Base-by-base conservation (phyloP, 1,140 invertebrate genomes). In the Panulirus ornatus region DNA sequence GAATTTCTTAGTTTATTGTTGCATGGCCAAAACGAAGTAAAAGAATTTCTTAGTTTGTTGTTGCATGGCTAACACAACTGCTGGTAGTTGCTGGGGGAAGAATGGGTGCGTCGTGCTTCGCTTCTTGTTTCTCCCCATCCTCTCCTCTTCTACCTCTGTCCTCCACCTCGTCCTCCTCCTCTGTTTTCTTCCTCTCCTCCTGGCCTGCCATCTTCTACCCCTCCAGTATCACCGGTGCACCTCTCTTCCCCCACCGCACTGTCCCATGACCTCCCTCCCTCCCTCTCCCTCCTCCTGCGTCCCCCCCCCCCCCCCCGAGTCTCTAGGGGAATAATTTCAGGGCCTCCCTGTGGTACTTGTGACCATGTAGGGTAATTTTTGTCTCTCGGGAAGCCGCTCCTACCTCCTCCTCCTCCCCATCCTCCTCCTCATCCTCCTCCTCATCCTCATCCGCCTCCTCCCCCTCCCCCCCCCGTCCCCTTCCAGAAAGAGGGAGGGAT, bases 141-240 rank as follows among this genome's bases (percentile, higher is more conserved):
- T 38, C 16, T 75, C 36, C 71, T 75, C 70, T 38, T 16, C 36
- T 38, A 16, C 36, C 71, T 5, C 36, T 9, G 19, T 75, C 71
- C 16, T 75, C 71, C 36, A n/a, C n/a, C n/a, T n/a, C n/a, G n/a
- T n/a, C n/a, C n/a, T 75, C 71, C 16, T 75, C 71, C 36, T 75
- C 71, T 38, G 19, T 30, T 38, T 38, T 30, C 16, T 75, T 30
- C 36, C 34, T 30, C 16, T 75, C 71, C 36, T 30, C 71, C 16
- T 75, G 19, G 2, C 22, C 51, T 34, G 8, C 70, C 30, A 8
- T 11, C 30, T 73, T 9, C 30, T 73, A 8, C 70, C 27, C 70
- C 70, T 34, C 16, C 16, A 11, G 9, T 22, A 11, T 22, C 51
- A 11, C 51, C 70, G 8, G 9, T 22, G 9, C 51, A 9, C 22